phyloP scores from a whole-genome alignment of 2,113 vertebrate species.

The Trachemys scripta region DNA sequence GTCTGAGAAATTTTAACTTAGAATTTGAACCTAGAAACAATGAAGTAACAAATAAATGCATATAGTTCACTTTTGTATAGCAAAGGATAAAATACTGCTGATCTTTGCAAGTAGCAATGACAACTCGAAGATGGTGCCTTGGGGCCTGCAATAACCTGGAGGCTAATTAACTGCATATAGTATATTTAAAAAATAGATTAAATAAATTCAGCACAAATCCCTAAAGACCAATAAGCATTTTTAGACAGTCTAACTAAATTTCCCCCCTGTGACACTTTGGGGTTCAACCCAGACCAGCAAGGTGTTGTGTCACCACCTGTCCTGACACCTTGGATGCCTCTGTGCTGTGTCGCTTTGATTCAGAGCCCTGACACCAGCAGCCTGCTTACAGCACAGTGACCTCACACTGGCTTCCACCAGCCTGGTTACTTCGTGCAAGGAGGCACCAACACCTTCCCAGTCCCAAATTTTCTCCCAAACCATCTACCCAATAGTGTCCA shows the following conservation, averaged over 20 bases:
- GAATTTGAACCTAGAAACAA: constrained; percentile 36
- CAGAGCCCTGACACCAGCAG: not conserved
- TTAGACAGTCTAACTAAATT: constrained; percentile 59
- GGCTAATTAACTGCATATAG: constrained; percentile 54
- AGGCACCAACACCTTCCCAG: not conserved
- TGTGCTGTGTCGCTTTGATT: too few relatives aligned
- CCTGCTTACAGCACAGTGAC: not conserved
- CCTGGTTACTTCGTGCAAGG: not conserved
- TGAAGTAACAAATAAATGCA: not conserved
- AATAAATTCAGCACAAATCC: constrained; percentile 62
- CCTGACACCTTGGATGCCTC: not conserved
- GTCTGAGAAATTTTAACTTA: not conserved
- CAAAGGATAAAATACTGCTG: constrained; percentile 59
- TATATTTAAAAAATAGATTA: constrained; percentile 34
- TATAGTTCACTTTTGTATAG: not conserved
- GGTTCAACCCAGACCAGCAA: not conserved
- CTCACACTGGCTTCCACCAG: not conserved
- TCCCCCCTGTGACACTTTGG: not conserved
- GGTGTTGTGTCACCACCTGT: not conserved
- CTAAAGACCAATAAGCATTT: constrained; percentile 43
- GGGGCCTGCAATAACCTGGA: constrained; percentile 48
- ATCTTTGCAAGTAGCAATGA: constrained; percentile 51
- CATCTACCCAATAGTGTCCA: not conserved
- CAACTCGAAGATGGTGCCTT: constrained; percentile 22
- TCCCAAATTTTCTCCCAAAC: not conserved